Conservation (phyloP, 2,888 invertebrate genomes). For the Pheosia tremula region DNA sequence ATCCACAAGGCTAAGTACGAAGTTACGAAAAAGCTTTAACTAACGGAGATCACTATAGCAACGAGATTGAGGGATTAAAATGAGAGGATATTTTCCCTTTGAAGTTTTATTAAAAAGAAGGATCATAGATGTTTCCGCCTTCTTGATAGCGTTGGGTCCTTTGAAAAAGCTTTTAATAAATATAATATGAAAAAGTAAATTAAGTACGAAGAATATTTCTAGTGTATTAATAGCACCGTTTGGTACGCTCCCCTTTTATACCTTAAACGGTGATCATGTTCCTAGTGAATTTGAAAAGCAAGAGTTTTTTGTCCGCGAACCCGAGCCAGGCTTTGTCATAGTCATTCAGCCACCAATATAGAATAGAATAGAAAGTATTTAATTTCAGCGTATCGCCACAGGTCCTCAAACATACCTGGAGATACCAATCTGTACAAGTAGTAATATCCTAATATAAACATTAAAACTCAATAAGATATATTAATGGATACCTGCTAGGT, state of each 20-base stretch:
- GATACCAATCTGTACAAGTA: too few species aligned
- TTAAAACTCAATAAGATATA: too few species aligned
- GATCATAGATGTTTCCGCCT: conserved; percentile 1
- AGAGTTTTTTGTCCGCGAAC: too few species aligned
- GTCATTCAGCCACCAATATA: too few species aligned
- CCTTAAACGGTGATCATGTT: too few species aligned
- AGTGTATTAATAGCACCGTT: neutral
- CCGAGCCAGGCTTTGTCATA: too few species aligned
- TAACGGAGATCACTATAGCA: conserved; percentile 3
- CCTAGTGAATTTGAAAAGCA: too few species aligned
- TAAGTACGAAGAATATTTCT: neutral
- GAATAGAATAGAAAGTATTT: too few species aligned
- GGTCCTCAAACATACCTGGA: too few species aligned
- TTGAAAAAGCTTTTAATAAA: neutral
- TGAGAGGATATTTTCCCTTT: neutral
- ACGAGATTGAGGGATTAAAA: conserved; percentile 1
- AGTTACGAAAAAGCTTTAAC: neutral
- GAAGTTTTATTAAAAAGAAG: conserved; percentile 5
- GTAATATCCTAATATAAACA: too few species aligned
- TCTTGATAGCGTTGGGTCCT: neutral
- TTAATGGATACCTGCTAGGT: too few species aligned
- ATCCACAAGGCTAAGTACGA: neutral
- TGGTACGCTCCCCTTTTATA: neutral
- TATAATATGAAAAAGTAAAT: neutral
- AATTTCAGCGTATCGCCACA: too few species aligned